Evolutionary conservation across 2,888 invertebrate genomes (phyloP).

Genomic region (Orthosia cruda): DNA sequence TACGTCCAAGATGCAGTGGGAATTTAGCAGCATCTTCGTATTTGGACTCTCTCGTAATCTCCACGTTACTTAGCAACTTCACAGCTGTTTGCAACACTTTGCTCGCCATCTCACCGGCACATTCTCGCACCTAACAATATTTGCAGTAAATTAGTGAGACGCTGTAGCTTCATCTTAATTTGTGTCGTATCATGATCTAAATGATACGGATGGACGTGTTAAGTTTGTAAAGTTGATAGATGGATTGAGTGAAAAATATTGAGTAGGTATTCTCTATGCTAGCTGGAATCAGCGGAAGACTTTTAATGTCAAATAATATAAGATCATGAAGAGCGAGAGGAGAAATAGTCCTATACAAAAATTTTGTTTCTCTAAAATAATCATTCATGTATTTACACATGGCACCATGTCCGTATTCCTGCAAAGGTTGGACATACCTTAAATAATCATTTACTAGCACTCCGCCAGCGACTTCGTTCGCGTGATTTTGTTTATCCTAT

Average conservation of each 20-base stretch:
- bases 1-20: conserved; percentile 73
- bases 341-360: too few relatives aligned
- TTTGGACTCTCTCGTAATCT: conserved; percentile 72
- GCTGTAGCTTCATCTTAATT: conserved; percentile 35
- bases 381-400: too few relatives aligned
- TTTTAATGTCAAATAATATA: too few relatives aligned
- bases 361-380: too few relatives aligned
- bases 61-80: conserved; percentile 70
- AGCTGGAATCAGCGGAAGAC: too few relatives aligned
- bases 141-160: conserved; percentile 31
- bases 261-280: neutral
- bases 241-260: neutral
- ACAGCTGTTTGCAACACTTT: conserved; percentile 78
- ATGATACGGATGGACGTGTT: conserved; percentile 17
- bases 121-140: conserved; percentile 82
- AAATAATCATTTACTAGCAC: too few relatives aligned
- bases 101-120: conserved; percentile 80
- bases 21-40: conserved; percentile 68
- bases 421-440: too few relatives aligned
- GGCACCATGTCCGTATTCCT: too few relatives aligned
- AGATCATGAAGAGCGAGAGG: too few relatives aligned
- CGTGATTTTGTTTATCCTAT: too few relatives aligned
- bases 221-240: conserved; percentile 12
- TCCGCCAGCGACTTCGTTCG: too few relatives aligned
- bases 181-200: conserved; percentile 23